Evolutionary conservation across 2,113 vertebrate genomes (phyloP).

Genomic region (Brachypteracias leptosomus): DNA sequence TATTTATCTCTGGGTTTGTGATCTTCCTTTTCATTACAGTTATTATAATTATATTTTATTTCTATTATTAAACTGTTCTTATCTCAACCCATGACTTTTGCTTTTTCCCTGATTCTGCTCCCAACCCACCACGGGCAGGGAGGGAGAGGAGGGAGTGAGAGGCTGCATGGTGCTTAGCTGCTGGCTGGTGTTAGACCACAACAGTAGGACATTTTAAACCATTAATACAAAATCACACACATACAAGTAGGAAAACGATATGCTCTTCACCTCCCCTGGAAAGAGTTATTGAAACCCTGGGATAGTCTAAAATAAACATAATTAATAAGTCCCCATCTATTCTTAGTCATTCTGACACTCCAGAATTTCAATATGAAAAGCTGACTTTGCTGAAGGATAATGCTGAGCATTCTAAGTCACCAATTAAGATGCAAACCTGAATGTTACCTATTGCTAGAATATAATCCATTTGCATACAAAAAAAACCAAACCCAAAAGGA

Average conservation of each 20-base stretch:
- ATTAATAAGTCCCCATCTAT: slow-evolving; percentile 33
- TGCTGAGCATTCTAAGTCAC: slow-evolving; percentile 23
- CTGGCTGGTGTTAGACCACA: background rate
- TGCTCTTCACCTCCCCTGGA: background rate
- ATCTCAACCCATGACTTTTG: background rate
- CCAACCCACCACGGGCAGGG: background rate
- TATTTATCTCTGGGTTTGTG: background rate
- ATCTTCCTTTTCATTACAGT: background rate
- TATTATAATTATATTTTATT: background rate
- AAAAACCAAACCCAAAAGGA: too few species aligned
- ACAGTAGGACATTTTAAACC: background rate
- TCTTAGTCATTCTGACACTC: slow-evolving; percentile 27
- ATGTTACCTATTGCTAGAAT: slow-evolving; percentile 33
- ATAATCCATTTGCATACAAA: slow-evolving; percentile 9
- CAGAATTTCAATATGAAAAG: slow-evolving; percentile 49
- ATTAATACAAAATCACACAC: background rate
- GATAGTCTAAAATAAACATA: slow-evolving; percentile 45
- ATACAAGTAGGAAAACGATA: background rate
- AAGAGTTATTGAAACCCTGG: background rate
- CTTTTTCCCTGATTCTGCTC: background rate
- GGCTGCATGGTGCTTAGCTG: background rate
- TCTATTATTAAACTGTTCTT: background rate
- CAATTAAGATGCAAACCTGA: slow-evolving; percentile 47
- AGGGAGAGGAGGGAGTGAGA: too few species aligned
- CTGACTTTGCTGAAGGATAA: slow-evolving; percentile 47